Base-by-base conservation (phyloP, 2,888 invertebrate species). In the Lasius fuliginosus region DNA sequence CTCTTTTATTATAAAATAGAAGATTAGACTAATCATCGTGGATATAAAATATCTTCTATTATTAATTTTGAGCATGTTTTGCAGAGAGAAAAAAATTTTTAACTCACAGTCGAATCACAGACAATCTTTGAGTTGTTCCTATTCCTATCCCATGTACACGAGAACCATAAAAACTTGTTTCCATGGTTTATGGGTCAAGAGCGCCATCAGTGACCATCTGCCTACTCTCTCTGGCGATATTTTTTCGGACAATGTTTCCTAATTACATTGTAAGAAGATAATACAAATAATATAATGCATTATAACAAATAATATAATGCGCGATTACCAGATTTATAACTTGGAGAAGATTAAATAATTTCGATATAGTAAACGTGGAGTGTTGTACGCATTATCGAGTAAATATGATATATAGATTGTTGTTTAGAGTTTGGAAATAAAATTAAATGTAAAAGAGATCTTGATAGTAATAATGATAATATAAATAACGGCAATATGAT, bases 121-220 rank as follows among this genome's bases (percentile, higher is more conserved):
- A 71, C 83, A 85, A 68, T 73, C 85, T 86, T 75, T 82, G n/a
- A 53, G n/a, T 67, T 83, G 56, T 64, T 60, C 58, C 69, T 77
- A 82, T 83, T 76, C 67, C 36, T 77, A 76, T 82, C 64, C 56
- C 49, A 58, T 81, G 33, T 83, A 82, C 33, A 68, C 18, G 65
- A 64, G 77, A 60, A 67, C 88, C 88, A 91, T 90, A 90, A 89
- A 89, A 92, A 93, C 93, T 91, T 88, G 93, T 92, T 92, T 91
- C 90, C 90, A 91, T 92, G 89, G 77, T 93, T 93, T 93, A 92
- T 93, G 91, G 92, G 92, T 92, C 91, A 91, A 89, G 89, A 91
- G 86, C 88, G 75, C 87, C 84, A 74, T 77, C 69, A 87, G 86
- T 87, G 87, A 88, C 88, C 87, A 84, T 82, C 83, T 85, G 76